Percentiles rank a stretch among this genome's conserved stretches.
phyloP scores from a whole-genome alignment of 2,797 vertebrate species.

The Argentina silus region DNA sequence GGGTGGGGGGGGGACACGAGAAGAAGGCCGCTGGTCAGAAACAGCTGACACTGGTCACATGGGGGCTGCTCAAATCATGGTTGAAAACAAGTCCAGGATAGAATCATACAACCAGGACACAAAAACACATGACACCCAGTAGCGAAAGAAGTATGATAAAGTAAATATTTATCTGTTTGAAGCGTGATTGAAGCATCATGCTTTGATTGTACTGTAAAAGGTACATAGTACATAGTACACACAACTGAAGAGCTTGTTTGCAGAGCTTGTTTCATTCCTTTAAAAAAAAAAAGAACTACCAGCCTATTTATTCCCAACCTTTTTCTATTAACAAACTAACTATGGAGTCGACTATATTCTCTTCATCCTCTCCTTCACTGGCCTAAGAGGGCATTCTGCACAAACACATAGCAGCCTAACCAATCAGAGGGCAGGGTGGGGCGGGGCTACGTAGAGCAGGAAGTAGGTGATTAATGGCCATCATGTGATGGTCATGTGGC shows the following conservation, averaged over 20 bases:
- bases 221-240: not conserved
- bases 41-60: not conserved
- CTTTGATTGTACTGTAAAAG: not conserved
- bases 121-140: not conserved
- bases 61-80: not conserved
- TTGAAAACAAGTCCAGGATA: not conserved
- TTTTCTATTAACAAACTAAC: not conserved
- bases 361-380: not conserved
- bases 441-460: conserved; percentile 20
- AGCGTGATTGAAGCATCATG: not conserved
- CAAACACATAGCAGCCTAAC: conserved; percentile 14
- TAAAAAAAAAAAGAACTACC: not conserved
- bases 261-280: not conserved
- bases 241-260: not conserved
- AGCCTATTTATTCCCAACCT: no score
- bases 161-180: not conserved
- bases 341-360: not conserved
- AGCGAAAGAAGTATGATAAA: not conserved
- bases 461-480: conserved; percentile 59
- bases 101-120: not conserved
- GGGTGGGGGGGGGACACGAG: no score
- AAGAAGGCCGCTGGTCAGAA: not conserved
- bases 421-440: conserved; percentile 34
- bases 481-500: conserved; percentile 67
- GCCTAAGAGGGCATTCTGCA: conserved; percentile 10